Evolutionary conservation across 2,797 vertebrate species (phyloP), one percentile per base, ranked within the genome.

Genomic region (Hapalemur alaotrensis): DNA sequence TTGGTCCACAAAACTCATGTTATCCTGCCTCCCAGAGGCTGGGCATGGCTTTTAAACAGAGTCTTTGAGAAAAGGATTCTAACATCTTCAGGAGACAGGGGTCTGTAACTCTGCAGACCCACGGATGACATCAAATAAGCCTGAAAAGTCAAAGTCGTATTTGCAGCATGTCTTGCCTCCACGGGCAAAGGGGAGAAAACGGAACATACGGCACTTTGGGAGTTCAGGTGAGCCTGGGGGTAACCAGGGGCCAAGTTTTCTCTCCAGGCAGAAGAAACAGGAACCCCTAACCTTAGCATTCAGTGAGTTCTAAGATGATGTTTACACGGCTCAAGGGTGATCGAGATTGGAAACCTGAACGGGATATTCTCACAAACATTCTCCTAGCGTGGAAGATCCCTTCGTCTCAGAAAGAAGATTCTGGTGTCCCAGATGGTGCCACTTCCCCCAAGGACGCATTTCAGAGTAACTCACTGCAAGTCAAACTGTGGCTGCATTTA

Each of bases 1-100:
- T n/a, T 23, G 0, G 23, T 17, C n/a, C 20, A 50, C 87, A 93
- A 85, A 83, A n/a, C 32, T 81, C 82, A 30, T 12, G 7, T n/a
- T 15, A 61, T 65, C 76, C 73, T 95, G 76, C 76, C 67, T 88
- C 79, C 92, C 63, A 32, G 32, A 89, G 73, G 32, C 73, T 89
- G 38, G 18, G 25, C 18, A 6, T 25, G n/a, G 17, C 69, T 83
- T 89, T 81, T 38, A 85, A 50, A 48, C 35, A 75, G 15, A 89
- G 79, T 12, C 22, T 46, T n/a, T 35, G 54, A 59, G 72, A 20
- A 93, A 61, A 84, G 20, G 76, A 78, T 38, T 43, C 70, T n/a
- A 35, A 4, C 22, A 9, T 59, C 23, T 54, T 86, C 50, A 7
- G 32, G 61, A 17, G 2, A 54, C 7, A 63, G 20, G 30, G 8